A percentile compares a stretch with the other conserved stretches of the same genome.
Evolutionary conservation across 1,140 invertebrate species (phyloP).

Genomic region (Nasonia vitripennis): DNA sequence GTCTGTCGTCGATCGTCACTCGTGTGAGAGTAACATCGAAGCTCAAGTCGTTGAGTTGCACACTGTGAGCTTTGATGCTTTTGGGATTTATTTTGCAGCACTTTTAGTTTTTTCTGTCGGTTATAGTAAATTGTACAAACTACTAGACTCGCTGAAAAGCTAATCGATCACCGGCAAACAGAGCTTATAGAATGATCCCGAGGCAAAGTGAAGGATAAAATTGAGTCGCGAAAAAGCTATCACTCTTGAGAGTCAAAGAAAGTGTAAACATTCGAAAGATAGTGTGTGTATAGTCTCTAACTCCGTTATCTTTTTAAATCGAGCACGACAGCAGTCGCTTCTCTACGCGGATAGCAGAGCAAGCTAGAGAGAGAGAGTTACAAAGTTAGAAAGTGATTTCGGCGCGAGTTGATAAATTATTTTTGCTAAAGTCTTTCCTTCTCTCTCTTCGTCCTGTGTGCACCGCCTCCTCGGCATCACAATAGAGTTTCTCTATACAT

Average conservation of each 20-base stretch:
- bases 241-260: neutral
- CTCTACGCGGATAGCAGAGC: neutral
- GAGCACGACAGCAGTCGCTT: neutral
- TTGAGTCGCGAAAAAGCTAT: too few species aligned
- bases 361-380: neutral
- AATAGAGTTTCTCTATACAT: neutral
- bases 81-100: too few species aligned
- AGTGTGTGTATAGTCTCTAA: neutral
- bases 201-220: too few species aligned
- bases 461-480: neutral
- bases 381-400: conserved; percentile 28
- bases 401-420: conserved; percentile 43
- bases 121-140: too few species aligned
- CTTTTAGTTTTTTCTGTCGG: too few species aligned
- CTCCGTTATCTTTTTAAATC: conserved; percentile 41
- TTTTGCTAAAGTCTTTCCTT: conserved; percentile 34
- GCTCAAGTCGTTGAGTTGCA: too few species aligned
- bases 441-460: neutral
- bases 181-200: too few species aligned
- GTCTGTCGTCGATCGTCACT: too few species aligned
- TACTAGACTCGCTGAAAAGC: too few species aligned
- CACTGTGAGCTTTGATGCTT: too few species aligned
- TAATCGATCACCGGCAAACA: too few species aligned
- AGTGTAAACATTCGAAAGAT: neutral
- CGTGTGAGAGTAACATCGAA: neutral